A percentile compares a stretch with the other conserved stretches of the same genome.
These are phyloP conservation scores for Lordiphosa mommai DNA, from an alignment of 1,140 invertebrate species.

Conservation along the genomic window DNA sequence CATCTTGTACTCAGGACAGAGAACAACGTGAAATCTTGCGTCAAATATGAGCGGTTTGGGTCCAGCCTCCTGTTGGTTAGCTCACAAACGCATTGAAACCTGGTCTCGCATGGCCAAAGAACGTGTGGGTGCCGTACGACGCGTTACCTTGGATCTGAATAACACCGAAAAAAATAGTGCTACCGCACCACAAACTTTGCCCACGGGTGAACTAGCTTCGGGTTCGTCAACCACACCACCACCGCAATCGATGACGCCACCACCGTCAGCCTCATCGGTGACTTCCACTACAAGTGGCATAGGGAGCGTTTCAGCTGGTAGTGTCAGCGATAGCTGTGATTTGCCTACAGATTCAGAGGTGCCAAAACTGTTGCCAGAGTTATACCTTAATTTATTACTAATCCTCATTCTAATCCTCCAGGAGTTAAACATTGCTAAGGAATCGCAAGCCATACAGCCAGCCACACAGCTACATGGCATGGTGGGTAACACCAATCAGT, in stretches of 20 bases:
- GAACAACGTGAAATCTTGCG: neutral
- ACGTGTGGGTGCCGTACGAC: constrained; percentile 81
- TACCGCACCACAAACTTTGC: constrained; percentile 33
- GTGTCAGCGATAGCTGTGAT: constrained; percentile 77
- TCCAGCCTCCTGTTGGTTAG: constrained; percentile 85
- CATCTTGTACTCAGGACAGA: neutral
- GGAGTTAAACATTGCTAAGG: constrained; percentile 85
- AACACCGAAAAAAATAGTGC: constrained; percentile 77
- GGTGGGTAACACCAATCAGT: neutral
- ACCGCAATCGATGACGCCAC: constrained; percentile 79
- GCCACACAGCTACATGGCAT: constrained; percentile 21
- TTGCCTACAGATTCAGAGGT: constrained; percentile 78
- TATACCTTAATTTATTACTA: neutral
- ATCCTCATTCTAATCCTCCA: constrained; percentile 60
- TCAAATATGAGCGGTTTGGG: constrained; percentile 83
- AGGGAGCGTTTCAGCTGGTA: constrained; percentile 71
- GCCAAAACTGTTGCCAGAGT: constrained; percentile 1
- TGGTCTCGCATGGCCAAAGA: constrained; percentile 86
- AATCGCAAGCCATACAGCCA: constrained; percentile 83
- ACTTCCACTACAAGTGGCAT: constrained; percentile 78
- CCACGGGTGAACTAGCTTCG: constrained; percentile 16
- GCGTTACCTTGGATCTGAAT: constrained; percentile 79
- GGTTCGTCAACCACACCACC: constrained; percentile 67
- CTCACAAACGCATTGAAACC: constrained; percentile 86
- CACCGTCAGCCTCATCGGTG: constrained; percentile 73